Evolutionary conservation across 2,888 invertebrate species (phyloP).

Genomic region (Dichetophora obliterata): DNA sequence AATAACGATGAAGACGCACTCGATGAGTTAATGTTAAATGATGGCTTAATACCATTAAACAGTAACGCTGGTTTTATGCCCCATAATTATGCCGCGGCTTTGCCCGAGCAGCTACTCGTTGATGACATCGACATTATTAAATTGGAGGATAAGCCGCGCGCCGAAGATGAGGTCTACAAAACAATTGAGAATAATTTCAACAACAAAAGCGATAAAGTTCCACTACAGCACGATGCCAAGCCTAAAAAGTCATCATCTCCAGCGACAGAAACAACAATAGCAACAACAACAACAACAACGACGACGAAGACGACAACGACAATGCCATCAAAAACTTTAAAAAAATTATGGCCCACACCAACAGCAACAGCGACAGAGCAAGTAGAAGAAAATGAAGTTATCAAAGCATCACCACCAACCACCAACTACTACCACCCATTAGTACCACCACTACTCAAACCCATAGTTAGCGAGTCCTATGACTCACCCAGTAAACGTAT

Average conservation of each 20-base stretch:
- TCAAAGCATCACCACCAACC: neutral
- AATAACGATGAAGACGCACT: conserved; percentile 49
- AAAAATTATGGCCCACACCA: conserved; percentile 37
- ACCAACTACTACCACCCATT: neutral
- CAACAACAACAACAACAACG: neutral
- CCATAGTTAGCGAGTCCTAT: conserved; percentile 58
- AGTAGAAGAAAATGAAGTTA: too few relatives aligned
- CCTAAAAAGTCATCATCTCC: conserved; percentile 16
- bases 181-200: conserved; percentile 49
- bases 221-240: neutral
- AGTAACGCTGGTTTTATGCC: conserved; percentile 29
- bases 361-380: neutral
- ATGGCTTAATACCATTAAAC: conserved; percentile 56
- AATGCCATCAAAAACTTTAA: conserved; percentile 27
- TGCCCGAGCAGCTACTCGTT: neutral
- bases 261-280: too few relatives aligned
- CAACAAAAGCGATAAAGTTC: neutral
- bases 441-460: conserved; percentile 48
- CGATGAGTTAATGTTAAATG: conserved; percentile 65
- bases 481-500: conserved; percentile 73
- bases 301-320: neutral
- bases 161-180: conserved; percentile 64
- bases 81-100: conserved; percentile 27
- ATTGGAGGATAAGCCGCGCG: conserved; percentile 55
- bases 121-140: conserved; percentile 66